A percentile compares a stretch with the other conserved stretches of the same genome.
phyloP scores from a whole-genome alignment of 2,797 vertebrate species.

The Alosa sapidissima region DNA sequence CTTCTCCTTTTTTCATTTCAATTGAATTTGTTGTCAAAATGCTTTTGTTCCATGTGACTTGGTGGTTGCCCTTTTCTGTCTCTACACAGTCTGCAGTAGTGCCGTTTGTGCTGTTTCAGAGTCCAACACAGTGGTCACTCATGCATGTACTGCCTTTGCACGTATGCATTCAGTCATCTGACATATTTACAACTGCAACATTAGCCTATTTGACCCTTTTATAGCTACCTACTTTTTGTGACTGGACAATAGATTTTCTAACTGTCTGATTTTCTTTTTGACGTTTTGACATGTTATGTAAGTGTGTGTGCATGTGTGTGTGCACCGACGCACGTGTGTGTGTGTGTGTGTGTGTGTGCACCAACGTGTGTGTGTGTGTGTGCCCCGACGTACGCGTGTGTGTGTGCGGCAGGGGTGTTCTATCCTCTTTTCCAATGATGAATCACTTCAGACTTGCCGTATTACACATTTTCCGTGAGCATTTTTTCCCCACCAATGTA shows the following conservation, averaged over 20 bases:
- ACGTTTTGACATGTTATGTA: neutral
- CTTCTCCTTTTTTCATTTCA: neutral
- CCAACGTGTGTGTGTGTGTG: too few species aligned
- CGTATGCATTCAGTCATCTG: too few species aligned
- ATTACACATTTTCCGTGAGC: slow-evolving; percentile 42
- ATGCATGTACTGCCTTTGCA: neutral
- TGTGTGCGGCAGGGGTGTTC: neutral
- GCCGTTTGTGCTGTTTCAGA: neutral
- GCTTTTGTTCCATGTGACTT: slow-evolving; percentile 6
- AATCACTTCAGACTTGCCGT: neutral
- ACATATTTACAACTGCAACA: neutral
- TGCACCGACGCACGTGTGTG: too few species aligned
- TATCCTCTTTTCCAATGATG: slow-evolving; percentile 13
- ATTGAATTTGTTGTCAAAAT: neutral
- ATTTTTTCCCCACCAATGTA: slow-evolving; percentile 41
- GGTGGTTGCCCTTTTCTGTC: neutral
- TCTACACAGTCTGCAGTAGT: neutral
- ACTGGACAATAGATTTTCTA: neutral
- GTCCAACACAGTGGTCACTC: neutral
- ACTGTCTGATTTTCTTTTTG: neutral
- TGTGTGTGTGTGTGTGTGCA: too few species aligned
- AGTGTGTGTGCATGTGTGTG: neutral
- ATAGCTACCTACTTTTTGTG: neutral
- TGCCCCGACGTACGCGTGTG: too few species aligned
- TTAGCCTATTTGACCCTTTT: neutral